Base-by-base conservation (phyloP, 2,797 vertebrate genomes). In the Brachyrhaphis roseni region DNA sequence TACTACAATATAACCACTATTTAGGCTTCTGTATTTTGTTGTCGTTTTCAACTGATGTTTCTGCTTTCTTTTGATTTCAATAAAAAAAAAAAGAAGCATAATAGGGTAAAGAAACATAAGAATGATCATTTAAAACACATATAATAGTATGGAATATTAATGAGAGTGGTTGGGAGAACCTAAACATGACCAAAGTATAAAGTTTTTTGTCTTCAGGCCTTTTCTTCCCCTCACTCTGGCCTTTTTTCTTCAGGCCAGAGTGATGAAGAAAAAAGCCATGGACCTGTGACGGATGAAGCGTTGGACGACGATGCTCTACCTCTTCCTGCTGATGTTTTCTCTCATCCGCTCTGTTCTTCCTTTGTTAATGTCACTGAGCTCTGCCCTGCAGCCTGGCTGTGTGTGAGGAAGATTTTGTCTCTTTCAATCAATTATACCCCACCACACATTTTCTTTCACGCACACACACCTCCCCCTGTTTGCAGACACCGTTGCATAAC, bases 401-500 rank as follows among this genome's bases (percentile, higher is more conserved):
- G 86, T 90, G 88, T 76, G 90, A 89, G 76, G 86, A 88, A 76
- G 84, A 88, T 92, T 94, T 92, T 92, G 92, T 94, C 93, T 92
- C 91, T 93, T 90, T 91, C 85, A 82, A 93, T 95, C 91, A 88
- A 90, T 90, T 91, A 85, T 72, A 79, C 81, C 86, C 79, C 64
- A 68, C 70, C 74, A 73, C 59, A 78, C 79, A 76, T 41, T 28
- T 39, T 57, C 49, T 57, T 62, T 72, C 57, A 77, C 71, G 75
- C 66, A 75, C 74, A 45, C 39, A 66, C 10, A 39, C 31, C 10
- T 18, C 45, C 81, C 86, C 85, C 81, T 31, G 5, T 90, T 85
- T 92, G 28, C 57, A 62, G 28, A 62, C 59, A 78, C 79, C 76
- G 88, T 95, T 95, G 93, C 90, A 93, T 95, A 95, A 95, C 78